These are phyloP conservation scores for Mesitornis unicolor DNA, from an alignment of 2,113 vertebrate genomes.

Conservation along the genomic window DNA sequence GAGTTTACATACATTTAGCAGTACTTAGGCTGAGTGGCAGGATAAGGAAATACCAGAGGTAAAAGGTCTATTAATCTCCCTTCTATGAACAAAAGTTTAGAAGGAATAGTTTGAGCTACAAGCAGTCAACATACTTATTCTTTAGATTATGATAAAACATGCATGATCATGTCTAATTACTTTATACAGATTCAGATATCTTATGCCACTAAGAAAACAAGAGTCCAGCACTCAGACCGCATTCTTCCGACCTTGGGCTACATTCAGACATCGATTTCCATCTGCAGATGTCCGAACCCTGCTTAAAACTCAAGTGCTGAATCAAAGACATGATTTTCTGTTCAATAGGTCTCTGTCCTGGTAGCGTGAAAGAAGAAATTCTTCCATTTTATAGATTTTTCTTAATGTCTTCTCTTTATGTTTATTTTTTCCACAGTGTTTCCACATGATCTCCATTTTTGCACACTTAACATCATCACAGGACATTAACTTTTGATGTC, in stretches of 20 bases:
- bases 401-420: not conserved
- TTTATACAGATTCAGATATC: not conserved
- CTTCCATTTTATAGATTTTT: not conserved
- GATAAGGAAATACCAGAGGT: not conserved
- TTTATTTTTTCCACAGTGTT: not conserved
- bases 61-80: not conserved
- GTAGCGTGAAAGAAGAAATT: not conserved
- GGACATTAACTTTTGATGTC: not conserved
- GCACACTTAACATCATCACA: not conserved
- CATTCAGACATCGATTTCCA: not conserved
- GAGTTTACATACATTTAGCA: not conserved
- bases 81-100: not conserved
- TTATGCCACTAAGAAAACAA: not conserved
- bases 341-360: not conserved
- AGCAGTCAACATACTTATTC: not conserved
- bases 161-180: not conserved
- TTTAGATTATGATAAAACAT: not conserved
- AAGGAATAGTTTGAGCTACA: not conserved
- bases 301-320: not conserved
- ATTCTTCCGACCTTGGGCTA: not conserved
- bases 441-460: not conserved
- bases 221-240: not conserved
- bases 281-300: not conserved
- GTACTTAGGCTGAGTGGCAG: not conserved
- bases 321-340: not conserved